Base-by-base conservation (phyloP, 2,888 invertebrate genomes). In the Pachydiplax longipennis region DNA sequence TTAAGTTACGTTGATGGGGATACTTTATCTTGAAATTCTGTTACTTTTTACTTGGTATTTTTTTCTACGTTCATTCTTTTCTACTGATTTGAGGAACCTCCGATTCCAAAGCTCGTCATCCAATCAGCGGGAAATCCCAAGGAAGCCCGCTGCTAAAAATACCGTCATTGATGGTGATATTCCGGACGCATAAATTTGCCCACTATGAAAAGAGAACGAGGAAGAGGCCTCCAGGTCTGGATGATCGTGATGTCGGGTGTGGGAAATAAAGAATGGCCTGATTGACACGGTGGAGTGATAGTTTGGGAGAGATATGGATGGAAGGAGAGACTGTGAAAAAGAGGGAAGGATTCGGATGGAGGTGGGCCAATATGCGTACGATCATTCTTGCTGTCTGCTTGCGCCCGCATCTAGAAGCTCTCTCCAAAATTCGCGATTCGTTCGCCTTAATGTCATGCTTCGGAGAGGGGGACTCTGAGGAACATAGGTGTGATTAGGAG, bases 361-460 rank as follows among this genome's bases (percentile, higher is more conserved):
- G 87, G 87, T 65, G 87, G 87, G 87, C 87, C 87, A 87, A 87
- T 37, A 61, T n/a, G 22, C 58, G 37, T 87, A 37, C 87, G 61
- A 35, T 8, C 61, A 81, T 73, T 73, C 31, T n/a, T 81, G 22
- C 40, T 44, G 40, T 37, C 81, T n/a, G 37, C 5, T 8, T 3
- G 22, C 61, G 87, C 87, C 87, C 87, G 87, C 87, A 87, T 87
- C 37, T 12, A 73, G 18, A 13, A 31, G 35, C 83, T 6, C 61
- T 22, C 87, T 61, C 87, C 22, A 61, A 87, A 87, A 61, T 87
- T 87, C 65, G 87, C 87, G 87, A 87, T 83, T 83, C 83, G 83
- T 53, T 18, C 13, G 87, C 37, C 87, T 31, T 61, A 87, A 87
- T 40, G 83, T 58, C 18, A 53, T 5, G 80, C 35, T 25, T n/a